Evolutionary conservation across 2,113 vertebrate species (phyloP).

Genomic region (Balaeniceps rex): DNA sequence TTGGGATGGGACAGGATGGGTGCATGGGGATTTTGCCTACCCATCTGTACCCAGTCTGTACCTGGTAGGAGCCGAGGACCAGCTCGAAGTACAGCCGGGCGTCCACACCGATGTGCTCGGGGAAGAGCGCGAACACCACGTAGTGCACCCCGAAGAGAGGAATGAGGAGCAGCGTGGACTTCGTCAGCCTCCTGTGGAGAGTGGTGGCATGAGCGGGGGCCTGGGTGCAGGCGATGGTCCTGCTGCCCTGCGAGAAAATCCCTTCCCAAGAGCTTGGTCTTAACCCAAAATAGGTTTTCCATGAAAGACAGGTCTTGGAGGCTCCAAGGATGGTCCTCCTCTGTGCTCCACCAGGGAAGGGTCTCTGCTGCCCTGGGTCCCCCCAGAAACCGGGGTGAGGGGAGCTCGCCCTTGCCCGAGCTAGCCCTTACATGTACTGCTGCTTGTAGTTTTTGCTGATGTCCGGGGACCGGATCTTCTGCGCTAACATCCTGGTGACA

Average conservation of each 20-base stretch:
- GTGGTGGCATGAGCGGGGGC: not conserved
- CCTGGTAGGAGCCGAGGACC: conserved; percentile 67
- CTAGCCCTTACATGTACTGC: conserved; percentile 61
- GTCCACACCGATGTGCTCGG: not conserved
- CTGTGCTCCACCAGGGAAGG: not conserved
- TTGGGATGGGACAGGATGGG: not conserved
- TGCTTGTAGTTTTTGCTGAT: conserved; percentile 55
- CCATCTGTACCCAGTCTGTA: not conserved
- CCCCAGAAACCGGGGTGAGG: accelerated
- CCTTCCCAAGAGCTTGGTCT: not conserved
- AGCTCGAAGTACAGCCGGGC: conserved; percentile 62
- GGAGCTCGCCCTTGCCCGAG: not conserved
- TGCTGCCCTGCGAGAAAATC: not conserved
- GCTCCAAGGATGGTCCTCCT: not conserved
- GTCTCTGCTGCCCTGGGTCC: not conserved
- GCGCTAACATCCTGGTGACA: conserved; percentile 68
- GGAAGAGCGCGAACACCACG: conserved; percentile 49
- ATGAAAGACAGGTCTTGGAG: not conserved
- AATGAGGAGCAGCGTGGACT: conserved; percentile 69
- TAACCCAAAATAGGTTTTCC: not conserved
- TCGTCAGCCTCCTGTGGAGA: conserved; percentile 54
- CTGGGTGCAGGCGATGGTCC: not conserved
- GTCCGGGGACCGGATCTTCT: conserved; percentile 65
- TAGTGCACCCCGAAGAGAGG: conserved; percentile 69
- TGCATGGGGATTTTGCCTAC: not conserved